Conservation (phyloP, 2,113 vertebrate genomes). For the Varanus komodoensis region DNA sequence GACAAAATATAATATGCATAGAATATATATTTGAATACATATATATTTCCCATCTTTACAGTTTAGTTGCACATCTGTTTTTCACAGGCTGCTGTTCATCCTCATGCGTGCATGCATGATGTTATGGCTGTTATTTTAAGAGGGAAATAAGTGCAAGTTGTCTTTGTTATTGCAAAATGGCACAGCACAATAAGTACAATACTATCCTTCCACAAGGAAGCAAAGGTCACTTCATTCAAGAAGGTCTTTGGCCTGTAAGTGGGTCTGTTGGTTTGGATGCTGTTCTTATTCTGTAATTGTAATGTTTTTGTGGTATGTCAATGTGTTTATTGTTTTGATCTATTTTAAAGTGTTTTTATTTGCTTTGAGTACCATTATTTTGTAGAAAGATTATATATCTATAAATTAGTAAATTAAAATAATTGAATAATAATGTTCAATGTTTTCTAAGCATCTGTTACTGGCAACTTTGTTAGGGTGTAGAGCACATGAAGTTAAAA, state of each 20-base stretch:
- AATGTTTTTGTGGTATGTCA: no score
- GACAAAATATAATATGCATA: background rate
- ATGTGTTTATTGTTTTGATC: no score
- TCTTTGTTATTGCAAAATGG: background rate
- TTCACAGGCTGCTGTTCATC: background rate
- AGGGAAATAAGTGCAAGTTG: background rate
- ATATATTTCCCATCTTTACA: background rate
- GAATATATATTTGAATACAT: background rate
- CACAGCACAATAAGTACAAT: background rate
- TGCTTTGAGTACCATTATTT: no score
- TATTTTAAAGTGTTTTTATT: no score
- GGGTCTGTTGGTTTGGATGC: no score
- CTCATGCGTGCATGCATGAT: background rate
- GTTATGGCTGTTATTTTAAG: background rate
- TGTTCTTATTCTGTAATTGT: no score
- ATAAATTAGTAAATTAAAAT: background rate
- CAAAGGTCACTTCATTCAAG: no score
- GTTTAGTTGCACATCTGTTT: background rate
- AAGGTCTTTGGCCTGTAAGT: no score
- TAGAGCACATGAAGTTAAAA: background rate
- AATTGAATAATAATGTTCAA: background rate
- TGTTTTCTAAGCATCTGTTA: background rate
- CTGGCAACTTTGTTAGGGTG: background rate
- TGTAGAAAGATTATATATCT: no score
- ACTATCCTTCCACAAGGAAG: no score